Percentiles rank a stretch among this genome's conserved stretches.
Evolutionary conservation across 2,113 vertebrate species (phyloP).

Genomic region (Craseonycteris thonglongyai): DNA sequence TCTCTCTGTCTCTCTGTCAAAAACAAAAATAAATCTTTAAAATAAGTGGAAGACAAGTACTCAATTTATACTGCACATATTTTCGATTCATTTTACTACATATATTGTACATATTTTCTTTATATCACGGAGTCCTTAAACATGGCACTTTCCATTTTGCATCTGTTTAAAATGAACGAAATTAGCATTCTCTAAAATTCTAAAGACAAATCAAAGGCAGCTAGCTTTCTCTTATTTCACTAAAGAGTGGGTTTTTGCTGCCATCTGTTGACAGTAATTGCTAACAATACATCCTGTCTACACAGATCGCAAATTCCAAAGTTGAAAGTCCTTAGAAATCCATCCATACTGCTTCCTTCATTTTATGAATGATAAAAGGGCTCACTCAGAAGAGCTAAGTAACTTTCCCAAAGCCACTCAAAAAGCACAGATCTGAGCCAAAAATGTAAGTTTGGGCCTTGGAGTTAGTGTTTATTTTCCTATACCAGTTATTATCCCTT

Average conservation of each 20-base stretch:
- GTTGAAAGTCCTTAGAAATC: not conserved
- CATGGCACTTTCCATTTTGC: not conserved
- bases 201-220: conserved; percentile 14
- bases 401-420: not conserved
- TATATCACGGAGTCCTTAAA: not conserved
- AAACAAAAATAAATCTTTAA: too few relatives aligned
- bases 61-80: not conserved
- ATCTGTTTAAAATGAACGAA: not conserved
- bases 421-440: not conserved
- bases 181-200: conserved; percentile 29
- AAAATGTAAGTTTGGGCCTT: not conserved
- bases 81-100: not conserved
- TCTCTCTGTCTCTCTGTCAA: too few relatives aligned
- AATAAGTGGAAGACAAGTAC: not conserved
- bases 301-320: not conserved
- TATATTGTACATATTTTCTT: not conserved
- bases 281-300: conserved; percentile 3
- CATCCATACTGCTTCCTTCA: not conserved
- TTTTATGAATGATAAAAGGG: not conserved
- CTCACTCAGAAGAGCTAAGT: not conserved
- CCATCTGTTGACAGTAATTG: conserved; percentile 75
- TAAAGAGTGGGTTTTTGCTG: conserved; percentile 74
- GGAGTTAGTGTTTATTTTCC: not conserved
- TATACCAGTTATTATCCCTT: not conserved
- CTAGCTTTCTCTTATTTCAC: not conserved